Evolutionary conservation across 1,140 invertebrate genomes (phyloP), one percentile per base, ranked within the genome.

Genomic region (Cotesia typhae): DNA sequence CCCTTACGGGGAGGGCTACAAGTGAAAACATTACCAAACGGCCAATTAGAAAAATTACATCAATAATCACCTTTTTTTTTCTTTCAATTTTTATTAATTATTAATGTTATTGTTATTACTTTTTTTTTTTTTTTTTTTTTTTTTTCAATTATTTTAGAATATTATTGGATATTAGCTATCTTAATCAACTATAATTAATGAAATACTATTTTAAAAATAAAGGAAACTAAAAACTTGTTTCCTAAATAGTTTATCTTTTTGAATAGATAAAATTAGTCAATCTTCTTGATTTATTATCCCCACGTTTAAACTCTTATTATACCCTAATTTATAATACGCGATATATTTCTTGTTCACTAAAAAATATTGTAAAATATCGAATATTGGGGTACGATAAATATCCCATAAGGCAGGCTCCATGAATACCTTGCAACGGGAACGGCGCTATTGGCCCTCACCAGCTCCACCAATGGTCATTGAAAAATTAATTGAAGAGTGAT

Each of bases 391-490:
- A 78, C 77, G 70, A 69, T 79, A 76, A 77, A 81, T 80, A 82
- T 86, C 83, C 83, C 83, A 84, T 81, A 85, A 83, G 83, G 82
- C 82, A 85, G 83, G 83, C 80, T 69, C 83, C 80, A 85, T 83
- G 85, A 87, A 86, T 87, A 86, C 86, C 84, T 87, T 87, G 84
- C 82, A 87, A 85, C 83, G 83, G 84, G 81, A 86, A 83, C 84
- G 82, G 81, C 81, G 82, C 83, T 81, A 84, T 81, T 77, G 81
- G 84, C 83, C 81, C 83, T 78, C 75, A 80, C 81, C 80, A 83
- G 81, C 78, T 86, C 84, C 85, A 76, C 78, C 82, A 83, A 83
- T 78, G 77, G 77, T 83, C 79, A 80, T 83, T 85, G 75, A 79
- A 59, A 55, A 67, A 67, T 67, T 67, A 84, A 81, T 83, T 74